Evolutionary conservation across 2,797 vertebrate species (phyloP).

Genomic region (Leuciscus waleckii): DNA sequence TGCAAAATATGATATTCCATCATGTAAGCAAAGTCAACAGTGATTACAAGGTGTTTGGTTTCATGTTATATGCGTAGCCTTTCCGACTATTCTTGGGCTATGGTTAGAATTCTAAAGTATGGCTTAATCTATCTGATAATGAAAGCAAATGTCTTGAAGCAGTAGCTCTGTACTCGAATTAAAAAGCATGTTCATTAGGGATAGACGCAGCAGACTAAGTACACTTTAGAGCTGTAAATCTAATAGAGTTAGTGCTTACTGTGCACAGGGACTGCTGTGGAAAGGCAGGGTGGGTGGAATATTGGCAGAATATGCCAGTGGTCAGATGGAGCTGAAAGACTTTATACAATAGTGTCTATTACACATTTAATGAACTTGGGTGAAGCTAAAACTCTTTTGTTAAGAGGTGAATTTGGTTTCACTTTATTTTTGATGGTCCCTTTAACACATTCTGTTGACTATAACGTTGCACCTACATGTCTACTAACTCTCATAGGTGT

Average conservation of each 20-base stretch:
- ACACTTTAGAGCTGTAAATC: constrained; percentile 70
- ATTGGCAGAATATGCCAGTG: constrained; percentile 64
- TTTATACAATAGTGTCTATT: constrained; percentile 27
- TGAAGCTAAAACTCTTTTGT: not conserved
- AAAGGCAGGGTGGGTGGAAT: constrained; percentile 70
- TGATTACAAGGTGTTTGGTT: no score
- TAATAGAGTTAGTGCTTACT: constrained; percentile 72
- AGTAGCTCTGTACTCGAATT: constrained; percentile 53
- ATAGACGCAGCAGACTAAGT: constrained; percentile 61
- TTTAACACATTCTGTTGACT: no score
- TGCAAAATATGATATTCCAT: no score
- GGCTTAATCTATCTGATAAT: constrained; percentile 58
- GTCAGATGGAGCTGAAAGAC: constrained; percentile 39
- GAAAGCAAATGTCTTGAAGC: constrained; percentile 58
- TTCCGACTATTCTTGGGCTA: no score
- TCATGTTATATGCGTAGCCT: no score
- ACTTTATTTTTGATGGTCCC: no score
- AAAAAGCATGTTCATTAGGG: constrained; percentile 58
- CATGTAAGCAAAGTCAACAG: no score
- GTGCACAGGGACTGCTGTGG: constrained; percentile 69
- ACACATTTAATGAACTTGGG: constrained; percentile 10
- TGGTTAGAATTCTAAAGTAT: constrained; percentile 24
- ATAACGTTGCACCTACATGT: no score
- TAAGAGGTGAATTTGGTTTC: not conserved
- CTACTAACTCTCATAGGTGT: no score